Evolutionary conservation across 2,113 vertebrate species (phyloP), one percentile per base, ranked within the genome.

Genomic region (Oxyruncus cristatus): DNA sequence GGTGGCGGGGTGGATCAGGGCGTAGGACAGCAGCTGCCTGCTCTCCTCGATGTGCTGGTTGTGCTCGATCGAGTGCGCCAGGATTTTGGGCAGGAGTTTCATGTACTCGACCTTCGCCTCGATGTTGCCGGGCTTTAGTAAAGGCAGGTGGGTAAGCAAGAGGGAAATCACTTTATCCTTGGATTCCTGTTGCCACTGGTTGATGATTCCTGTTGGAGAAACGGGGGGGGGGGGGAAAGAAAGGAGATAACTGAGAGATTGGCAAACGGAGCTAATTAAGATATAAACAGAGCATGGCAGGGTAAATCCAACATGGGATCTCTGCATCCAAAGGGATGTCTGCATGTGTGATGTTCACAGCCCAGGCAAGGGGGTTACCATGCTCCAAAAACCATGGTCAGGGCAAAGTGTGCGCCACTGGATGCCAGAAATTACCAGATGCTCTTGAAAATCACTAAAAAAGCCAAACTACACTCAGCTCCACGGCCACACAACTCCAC

Each of bases 71-170:
- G 99, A 99, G 97, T 99, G 99, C 3, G 99, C 98, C 98, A 99
- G 98, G 97, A 99, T 99, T 89, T 99, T 98, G 32, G 99, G 99
- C 92, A 99, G 98, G 87, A 99, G 98, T 82, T 99, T 99, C 99
- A 99, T 99, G 98, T 99, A 99, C 91, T 99, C 99, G 13, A 98
- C 98, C 97, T 99, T 99, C 9, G 99, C 99, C 67, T 99, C 99
- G 0, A 98, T 97, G 96, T 99, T 99, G 78, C 99, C 99, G 0
- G 99, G 99, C 96, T 99, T 99, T 91, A 99, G 98, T 90, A 99
- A 97, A 30, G 99, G 99, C 95, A 99, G 98, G 96, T 99, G 99
- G 94, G 98, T 99, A 88, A 99, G 96, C 89, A 99, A 98, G 18
- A 99, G 98, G 56, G 99, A 99, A 97, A 99, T 99, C 93, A 99